phyloP scores from a whole-genome alignment of 2,888 invertebrate genomes.

The Papilio gigon region DNA sequence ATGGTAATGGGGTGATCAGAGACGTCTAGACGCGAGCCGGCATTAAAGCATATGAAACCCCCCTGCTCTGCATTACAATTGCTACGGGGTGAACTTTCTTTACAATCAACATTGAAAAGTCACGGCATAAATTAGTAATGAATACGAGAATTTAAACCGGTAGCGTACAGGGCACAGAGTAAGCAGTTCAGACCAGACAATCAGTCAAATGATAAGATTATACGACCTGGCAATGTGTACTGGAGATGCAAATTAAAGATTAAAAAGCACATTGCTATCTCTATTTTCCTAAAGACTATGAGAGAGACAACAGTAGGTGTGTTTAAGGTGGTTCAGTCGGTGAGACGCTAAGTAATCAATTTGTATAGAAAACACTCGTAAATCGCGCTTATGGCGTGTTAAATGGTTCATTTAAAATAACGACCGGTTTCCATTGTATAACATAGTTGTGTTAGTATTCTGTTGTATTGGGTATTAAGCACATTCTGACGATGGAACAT shows the following conservation, averaged over 20 bases:
- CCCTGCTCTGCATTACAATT: conserved; percentile 17
- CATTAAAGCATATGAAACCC: conserved; percentile 1
- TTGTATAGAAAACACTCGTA: conserved; percentile 11
- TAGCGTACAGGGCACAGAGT: background rate
- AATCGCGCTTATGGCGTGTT: background rate
- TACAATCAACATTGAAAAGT: background rate
- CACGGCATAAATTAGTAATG: too few relatives aligned
- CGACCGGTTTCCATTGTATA: background rate
- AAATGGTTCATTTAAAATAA: conserved; percentile 1
- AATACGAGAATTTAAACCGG: too few relatives aligned
- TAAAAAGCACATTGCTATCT: too few relatives aligned
- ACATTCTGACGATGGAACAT: background rate
- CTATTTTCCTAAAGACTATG: too few relatives aligned
- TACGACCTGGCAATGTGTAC: background rate
- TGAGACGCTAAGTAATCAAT: background rate
- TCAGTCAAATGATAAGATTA: conserved; percentile 6
- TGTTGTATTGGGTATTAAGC: background rate
- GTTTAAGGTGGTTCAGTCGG: too few relatives aligned
- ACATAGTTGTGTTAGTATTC: too few relatives aligned
- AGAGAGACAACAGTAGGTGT: too few relatives aligned
- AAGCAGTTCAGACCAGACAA: background rate
- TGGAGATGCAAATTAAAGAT: background rate
- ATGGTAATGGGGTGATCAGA: conserved; percentile 38
- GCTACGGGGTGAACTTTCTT: background rate
- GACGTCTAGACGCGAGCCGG: conserved; percentile 33